phyloP scores from a whole-genome alignment of 2,797 vertebrate genomes.

The Hozukius guyotensis region DNA sequence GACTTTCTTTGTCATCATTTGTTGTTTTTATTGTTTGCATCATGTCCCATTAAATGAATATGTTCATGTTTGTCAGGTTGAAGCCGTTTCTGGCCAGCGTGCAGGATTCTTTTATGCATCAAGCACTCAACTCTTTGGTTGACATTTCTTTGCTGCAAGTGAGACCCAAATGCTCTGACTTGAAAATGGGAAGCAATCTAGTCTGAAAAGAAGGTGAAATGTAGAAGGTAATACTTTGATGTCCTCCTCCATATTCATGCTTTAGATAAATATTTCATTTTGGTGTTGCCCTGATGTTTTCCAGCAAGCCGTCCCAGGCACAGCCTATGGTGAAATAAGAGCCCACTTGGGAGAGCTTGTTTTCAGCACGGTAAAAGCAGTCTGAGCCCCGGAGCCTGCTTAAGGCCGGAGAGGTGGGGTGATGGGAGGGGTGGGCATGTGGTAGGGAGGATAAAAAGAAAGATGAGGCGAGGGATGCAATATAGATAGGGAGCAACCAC shows the following conservation, averaged over 20 bases:
- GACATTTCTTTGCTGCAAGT: neutral
- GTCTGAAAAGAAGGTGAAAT: conserved; percentile 7
- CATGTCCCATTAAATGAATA: neutral
- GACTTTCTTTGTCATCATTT: neutral
- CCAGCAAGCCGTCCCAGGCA: neutral
- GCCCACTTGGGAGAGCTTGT: conserved; percentile 49
- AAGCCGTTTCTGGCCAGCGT: neutral
- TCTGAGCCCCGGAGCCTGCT: conserved; percentile 21
- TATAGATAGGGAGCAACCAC: neutral
- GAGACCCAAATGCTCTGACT: neutral
- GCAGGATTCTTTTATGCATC: neutral
- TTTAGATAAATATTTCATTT: conserved; percentile 57
- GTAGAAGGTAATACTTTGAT: conserved; percentile 12
- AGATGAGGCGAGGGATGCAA: conserved; percentile 2
- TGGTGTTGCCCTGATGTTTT: conserved; percentile 30
- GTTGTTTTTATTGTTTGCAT: neutral
- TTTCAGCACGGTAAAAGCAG: conserved; percentile 39
- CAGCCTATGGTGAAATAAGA: conserved; percentile 38
- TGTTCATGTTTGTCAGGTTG: neutral
- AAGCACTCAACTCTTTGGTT: neutral
- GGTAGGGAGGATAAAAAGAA: conserved; percentile 19
- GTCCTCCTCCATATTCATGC: conserved; percentile 34
- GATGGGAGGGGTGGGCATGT: neutral
- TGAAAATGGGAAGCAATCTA: conserved; percentile 5
- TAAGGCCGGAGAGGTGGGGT: conserved; percentile 14